A percentile compares a stretch with the other conserved stretches of the same genome.
phyloP scores from a whole-genome alignment of 1,140 invertebrate species.

The Zaprionus camerounensis region DNA sequence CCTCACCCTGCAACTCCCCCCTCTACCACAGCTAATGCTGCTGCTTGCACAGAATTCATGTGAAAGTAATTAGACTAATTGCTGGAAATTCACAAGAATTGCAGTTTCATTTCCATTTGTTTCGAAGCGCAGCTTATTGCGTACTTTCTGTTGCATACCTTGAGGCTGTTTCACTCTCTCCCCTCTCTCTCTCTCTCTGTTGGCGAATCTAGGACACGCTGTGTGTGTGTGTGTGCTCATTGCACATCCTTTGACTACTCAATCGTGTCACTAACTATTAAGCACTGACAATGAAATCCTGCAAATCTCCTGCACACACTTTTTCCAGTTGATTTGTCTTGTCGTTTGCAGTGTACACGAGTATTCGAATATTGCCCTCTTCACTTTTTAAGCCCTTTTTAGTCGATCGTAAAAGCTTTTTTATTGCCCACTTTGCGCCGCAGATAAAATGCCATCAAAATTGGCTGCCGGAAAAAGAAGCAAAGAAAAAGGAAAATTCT shows the following conservation, averaged over 20 bases:
- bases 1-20: constrained; percentile 5
- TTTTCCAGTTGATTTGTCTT: constrained; percentile 4
- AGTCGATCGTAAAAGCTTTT: constrained; percentile 47
- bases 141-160: constrained; percentile 46
- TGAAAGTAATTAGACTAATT: constrained; percentile 37
- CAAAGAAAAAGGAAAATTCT: not conserved
- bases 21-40: constrained; percentile 9
- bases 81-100: constrained; percentile 15
- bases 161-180: constrained; percentile 22
- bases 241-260: constrained; percentile 40
- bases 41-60: not conserved
- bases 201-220: constrained; percentile 36
- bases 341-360: not conserved
- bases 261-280: constrained; percentile 27
- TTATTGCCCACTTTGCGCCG: constrained; percentile 44
- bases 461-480: constrained; percentile 7
- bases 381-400: constrained; percentile 23
- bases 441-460: constrained; percentile 42
- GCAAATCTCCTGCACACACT: constrained; percentile 20
- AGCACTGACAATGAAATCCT: constrained; percentile 36
- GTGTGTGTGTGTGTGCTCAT: constrained; percentile 10
- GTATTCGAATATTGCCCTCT: not conserved
- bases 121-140: constrained; percentile 34
- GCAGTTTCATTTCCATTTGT: constrained; percentile 13
- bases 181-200: not conserved